Percentiles rank a stretch among this genome's conserved stretches.
phyloP scores from a whole-genome alignment of 2,888 invertebrate genomes.

The Endomychus coccineus region DNA sequence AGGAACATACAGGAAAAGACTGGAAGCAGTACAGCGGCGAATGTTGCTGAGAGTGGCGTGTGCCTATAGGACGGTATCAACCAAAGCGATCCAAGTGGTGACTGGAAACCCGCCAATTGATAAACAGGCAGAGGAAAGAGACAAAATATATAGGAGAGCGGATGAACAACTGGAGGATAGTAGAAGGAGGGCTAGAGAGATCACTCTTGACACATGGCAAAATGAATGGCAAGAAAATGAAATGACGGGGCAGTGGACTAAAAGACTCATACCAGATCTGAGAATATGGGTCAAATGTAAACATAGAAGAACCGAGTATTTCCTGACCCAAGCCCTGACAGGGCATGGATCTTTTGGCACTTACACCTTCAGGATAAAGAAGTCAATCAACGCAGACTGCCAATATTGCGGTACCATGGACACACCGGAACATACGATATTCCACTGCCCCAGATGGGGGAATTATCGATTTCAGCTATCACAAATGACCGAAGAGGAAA shows the following conservation, averaged over 20 bases:
- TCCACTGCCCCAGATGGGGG: neutral
- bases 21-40: neutral
- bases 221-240: neutral
- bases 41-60: too few relatives aligned
- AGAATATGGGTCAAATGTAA: neutral
- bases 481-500: neutral
- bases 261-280: neutral
- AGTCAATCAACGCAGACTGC: neutral
- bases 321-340: too few relatives aligned
- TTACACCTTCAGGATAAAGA: neutral
- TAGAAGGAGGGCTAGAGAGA: neutral
- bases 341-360: too few relatives aligned
- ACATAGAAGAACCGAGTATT: neutral
- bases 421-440: neutral
- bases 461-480: neutral
- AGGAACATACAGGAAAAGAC: neutral
- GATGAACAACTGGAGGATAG: too few relatives aligned
- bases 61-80: too few relatives aligned
- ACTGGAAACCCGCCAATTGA: too few relatives aligned
- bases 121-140: too few relatives aligned
- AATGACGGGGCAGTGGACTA: neutral
- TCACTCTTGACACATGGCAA: neutral
- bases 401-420: neutral
- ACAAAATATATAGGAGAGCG: too few relatives aligned
- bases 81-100: too few relatives aligned